A percentile compares a stretch with the other conserved stretches of the same genome.
These are phyloP conservation scores for Ophion slaviceki DNA, from an alignment of 2,888 invertebrate genomes.

Conservation along the genomic window DNA sequence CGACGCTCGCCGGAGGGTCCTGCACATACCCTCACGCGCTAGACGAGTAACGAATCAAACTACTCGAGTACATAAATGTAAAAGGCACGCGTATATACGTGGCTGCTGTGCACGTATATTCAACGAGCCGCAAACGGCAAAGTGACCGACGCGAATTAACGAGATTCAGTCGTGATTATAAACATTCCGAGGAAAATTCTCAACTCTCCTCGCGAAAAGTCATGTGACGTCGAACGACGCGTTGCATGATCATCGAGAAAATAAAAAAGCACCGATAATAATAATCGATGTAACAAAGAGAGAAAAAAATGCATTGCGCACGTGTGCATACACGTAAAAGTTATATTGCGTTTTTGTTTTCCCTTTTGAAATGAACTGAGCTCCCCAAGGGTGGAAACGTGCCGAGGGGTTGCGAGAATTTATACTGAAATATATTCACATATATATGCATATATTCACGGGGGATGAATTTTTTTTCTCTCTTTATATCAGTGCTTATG, in stretches of 20 bases:
- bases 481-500: conserved; percentile 34
- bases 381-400: conserved; percentile 13
- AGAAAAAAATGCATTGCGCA: neutral
- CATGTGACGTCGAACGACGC: neutral
- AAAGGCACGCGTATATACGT: neutral
- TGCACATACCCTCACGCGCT: conserved; percentile 2
- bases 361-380: conserved; percentile 28
- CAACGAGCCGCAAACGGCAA: neutral
- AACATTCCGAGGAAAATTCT: neutral
- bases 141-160: conserved; percentile 27
- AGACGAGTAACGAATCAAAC: conserved; percentile 30
- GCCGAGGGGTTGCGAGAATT: conserved; percentile 23
- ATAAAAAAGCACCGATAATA: neutral
- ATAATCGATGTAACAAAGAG: conserved; percentile 1
- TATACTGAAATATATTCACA: conserved; percentile 1
- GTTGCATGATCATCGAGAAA: neutral
- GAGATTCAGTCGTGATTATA: conserved; percentile 21
- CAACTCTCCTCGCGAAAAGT: conserved; percentile 8
- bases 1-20: conserved; percentile 15
- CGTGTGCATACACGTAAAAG: neutral
- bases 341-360: conserved; percentile 21
- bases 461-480: conserved; percentile 24
- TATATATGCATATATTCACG: conserved; percentile 7
- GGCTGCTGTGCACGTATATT: neutral
- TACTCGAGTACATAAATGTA: conserved; percentile 16